phyloP scores from a whole-genome alignment of 2,113 vertebrate genomes.

The Nerophis ophidion region DNA sequence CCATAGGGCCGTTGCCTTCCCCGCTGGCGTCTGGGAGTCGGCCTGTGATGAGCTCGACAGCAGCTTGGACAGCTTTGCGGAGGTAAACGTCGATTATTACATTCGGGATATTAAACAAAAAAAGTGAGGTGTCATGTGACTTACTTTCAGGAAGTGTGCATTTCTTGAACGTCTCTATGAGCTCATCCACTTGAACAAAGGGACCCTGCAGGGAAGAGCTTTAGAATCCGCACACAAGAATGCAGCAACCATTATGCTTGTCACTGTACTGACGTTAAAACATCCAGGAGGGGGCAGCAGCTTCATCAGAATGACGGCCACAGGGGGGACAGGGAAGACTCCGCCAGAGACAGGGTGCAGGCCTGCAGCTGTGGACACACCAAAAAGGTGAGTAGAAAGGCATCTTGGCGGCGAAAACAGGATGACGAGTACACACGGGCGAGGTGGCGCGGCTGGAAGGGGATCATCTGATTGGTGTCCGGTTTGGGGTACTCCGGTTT shows the following conservation, averaged over 20 bases:
- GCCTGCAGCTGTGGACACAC: conserved; percentile 79
- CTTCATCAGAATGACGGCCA: conserved; percentile 95
- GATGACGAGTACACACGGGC: conserved; percentile 78
- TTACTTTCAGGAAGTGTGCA: conserved; percentile 95
- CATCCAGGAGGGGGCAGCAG: conserved; percentile 92
- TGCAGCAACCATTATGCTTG: neutral
- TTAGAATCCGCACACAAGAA: neutral
- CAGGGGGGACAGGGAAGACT: conserved; percentile 94
- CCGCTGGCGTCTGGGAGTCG: conserved; percentile 79
- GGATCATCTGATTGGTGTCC: conserved; percentile 97
- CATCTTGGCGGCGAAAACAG: neutral
- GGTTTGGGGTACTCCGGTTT: conserved; percentile 98
- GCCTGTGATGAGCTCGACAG: conserved; percentile 89
- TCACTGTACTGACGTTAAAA: conserved; percentile 81
- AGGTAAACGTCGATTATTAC: neutral
- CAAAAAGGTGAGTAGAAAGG: neutral
- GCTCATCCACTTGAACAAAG: conserved; percentile 97
- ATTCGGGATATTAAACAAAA: neutral
- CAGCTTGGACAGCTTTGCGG: conserved; percentile 86
- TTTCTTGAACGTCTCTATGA: conserved; percentile 94
- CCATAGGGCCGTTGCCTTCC: conserved; percentile 90
- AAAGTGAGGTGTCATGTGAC: conserved; percentile 30
- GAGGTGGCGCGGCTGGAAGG: conserved; percentile 94
- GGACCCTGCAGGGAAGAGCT: conserved; percentile 77
- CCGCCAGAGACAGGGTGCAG: conserved; percentile 95